These are phyloP conservation scores for Ondatra zibethicus DNA, from an alignment of 2,113 vertebrate genomes.

Conservation along the genomic window DNA sequence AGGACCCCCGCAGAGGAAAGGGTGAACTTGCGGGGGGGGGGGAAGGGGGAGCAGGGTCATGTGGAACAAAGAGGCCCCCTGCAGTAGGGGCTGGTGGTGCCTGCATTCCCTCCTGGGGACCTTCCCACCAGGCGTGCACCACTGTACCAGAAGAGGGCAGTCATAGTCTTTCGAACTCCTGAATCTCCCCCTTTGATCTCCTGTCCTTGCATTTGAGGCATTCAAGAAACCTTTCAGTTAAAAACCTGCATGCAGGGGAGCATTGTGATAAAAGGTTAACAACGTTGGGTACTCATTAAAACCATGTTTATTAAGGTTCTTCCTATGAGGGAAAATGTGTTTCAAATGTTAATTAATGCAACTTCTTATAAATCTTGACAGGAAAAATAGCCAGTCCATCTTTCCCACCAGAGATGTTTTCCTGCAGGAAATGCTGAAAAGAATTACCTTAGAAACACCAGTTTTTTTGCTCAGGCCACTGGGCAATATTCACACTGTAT, in stretches of 20 bases:
- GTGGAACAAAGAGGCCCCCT: too few relatives aligned
- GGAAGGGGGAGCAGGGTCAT: too few relatives aligned
- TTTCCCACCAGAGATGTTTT: not conserved
- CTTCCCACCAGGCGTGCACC: too few relatives aligned
- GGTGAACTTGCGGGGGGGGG: too few relatives aligned
- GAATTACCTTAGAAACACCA: not conserved
- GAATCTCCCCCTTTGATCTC: not conserved
- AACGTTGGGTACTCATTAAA: conserved; percentile 37
- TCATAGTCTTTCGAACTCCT: not conserved
- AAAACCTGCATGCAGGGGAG: conserved; percentile 11
- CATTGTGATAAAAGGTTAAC: conserved; percentile 40
- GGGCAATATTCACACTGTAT: not conserved
- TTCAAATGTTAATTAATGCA: conserved; percentile 67
- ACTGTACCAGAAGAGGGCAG: too few relatives aligned
- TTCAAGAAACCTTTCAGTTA: not conserved
- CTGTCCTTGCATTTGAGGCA: not conserved
- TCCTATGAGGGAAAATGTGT: not conserved
- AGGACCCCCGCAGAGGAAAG: too few relatives aligned
- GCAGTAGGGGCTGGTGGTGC: too few relatives aligned
- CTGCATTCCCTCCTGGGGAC: too few relatives aligned
- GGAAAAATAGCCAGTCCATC: not conserved
- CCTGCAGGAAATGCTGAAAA: not conserved
- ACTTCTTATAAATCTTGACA: not conserved
- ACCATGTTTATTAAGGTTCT: not conserved
- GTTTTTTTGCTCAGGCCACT: not conserved